A percentile compares a stretch with the other conserved stretches of the same genome.
Conservation (phyloP, 64 coral and sea anemone species). For the Trachythela sp. region DNA sequence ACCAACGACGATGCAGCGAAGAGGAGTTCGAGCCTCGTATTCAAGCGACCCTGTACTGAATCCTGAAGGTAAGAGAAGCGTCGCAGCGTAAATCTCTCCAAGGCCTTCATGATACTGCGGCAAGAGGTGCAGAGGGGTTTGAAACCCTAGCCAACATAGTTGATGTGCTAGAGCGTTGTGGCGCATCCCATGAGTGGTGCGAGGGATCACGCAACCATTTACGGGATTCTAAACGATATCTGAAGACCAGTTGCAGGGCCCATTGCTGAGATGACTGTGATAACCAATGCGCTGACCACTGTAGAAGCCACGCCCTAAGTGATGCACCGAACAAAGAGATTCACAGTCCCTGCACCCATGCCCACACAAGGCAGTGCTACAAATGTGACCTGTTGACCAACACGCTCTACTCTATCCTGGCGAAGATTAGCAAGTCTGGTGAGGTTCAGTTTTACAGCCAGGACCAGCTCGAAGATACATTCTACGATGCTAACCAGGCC, state of each 20-base stretch:
- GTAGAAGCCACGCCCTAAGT: too few relatives aligned
- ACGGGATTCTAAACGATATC: constrained; percentile 21
- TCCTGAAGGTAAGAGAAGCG: constrained; percentile 39
- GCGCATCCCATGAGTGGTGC: constrained; percentile 1
- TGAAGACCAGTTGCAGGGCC: constrained; percentile 26
- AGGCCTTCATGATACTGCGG: constrained; percentile 50
- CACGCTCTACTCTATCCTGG: too few relatives aligned
- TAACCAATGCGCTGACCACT: too few relatives aligned
- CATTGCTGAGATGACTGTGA: too few relatives aligned
- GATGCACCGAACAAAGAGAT: too few relatives aligned
- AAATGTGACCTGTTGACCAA: too few relatives aligned
- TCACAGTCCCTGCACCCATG: too few relatives aligned
- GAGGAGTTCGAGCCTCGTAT: constrained; percentile 35
- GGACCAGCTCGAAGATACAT: too few relatives aligned
- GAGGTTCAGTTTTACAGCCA: too few relatives aligned
- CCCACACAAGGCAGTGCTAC: too few relatives aligned
- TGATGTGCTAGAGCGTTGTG: background rate
- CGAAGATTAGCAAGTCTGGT: too few relatives aligned
- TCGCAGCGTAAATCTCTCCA: constrained; percentile 42
- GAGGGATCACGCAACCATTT: background rate
- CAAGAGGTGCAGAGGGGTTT: constrained; percentile 37
- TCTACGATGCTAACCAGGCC: too few relatives aligned
- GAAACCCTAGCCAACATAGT: constrained; percentile 24
- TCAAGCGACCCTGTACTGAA: constrained; percentile 36
- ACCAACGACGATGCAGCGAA: constrained; percentile 24